A percentile compares a stretch with the other conserved stretches of the same genome.
phyloP scores from a whole-genome alignment of 2,113 vertebrate genomes.

The Scomber japonicus region DNA sequence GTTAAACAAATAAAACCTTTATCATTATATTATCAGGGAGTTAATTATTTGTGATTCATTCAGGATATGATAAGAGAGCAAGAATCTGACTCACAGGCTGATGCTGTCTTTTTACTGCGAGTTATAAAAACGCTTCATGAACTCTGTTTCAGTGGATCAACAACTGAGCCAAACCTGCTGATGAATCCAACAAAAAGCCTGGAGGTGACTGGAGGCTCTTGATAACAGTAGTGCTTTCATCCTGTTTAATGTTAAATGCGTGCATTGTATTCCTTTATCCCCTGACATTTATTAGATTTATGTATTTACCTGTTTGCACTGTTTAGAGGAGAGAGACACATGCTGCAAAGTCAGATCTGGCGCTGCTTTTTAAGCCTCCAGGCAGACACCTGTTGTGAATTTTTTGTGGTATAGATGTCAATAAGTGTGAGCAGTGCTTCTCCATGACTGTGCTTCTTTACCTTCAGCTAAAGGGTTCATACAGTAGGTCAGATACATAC shows the following conservation, averaged over 20 bases:
- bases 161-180: constrained; percentile 43
- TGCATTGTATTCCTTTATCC: constrained; percentile 35
- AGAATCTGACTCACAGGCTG: constrained; percentile 16
- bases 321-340: neutral
- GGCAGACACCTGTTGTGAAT: constrained; percentile 56
- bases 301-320: constrained; percentile 20
- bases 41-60: constrained; percentile 39
- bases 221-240: constrained; percentile 42
- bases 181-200: constrained; percentile 44
- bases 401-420: neutral
- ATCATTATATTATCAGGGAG: constrained; percentile 8
- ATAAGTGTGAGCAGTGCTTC: neutral
- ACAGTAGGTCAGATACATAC: constrained; percentile 46
- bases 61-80: constrained; percentile 23
- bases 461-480: constrained; percentile 47
- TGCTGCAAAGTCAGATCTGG: constrained; percentile 16
- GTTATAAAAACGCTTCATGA: constrained; percentile 31
- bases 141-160: constrained; percentile 45
- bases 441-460: constrained; percentile 20
- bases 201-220: constrained; percentile 45
- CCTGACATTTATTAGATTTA: constrained; percentile 37
- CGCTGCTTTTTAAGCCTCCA: constrained; percentile 26
- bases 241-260: constrained; percentile 33
- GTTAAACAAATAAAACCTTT: no score
- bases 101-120: constrained; percentile 36